Conservation (phyloP, 2,888 invertebrate genomes). For the Thymelicus lineola region DNA sequence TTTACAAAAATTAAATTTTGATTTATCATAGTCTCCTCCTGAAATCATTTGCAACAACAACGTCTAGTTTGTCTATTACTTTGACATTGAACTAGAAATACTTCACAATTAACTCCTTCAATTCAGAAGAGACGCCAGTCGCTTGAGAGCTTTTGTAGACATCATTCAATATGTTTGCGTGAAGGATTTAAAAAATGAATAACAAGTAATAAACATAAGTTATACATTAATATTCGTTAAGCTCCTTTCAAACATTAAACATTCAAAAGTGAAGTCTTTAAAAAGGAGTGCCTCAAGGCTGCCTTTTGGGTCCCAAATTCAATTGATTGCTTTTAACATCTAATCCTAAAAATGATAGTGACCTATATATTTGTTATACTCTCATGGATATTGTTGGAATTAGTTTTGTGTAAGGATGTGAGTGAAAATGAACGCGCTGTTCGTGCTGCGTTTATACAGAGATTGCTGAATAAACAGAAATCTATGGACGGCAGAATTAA, state of each 20-base stretch:
- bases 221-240: no score
- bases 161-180: conserved; percentile 1
- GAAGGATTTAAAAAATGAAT: not conserved
- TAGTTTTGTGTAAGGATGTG: conserved; percentile 57
- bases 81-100: conserved; percentile 44
- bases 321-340: conserved; percentile 3
- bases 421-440: conserved; percentile 66
- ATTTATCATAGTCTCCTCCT: conserved; percentile 3
- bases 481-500: conserved; percentile 90
- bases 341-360: conserved; percentile 1
- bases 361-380: conserved; percentile 21
- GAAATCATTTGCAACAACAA: conserved; percentile 4
- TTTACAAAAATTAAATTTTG: no score
- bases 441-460: conserved; percentile 87
- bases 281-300: not conserved
- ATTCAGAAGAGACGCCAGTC: conserved; percentile 20
- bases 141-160: conserved; percentile 22
- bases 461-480: conserved; percentile 88
- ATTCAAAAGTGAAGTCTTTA: not conserved
- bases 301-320: conserved; percentile 8
- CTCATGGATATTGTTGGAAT: conserved; percentile 37
- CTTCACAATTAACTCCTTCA: conserved; percentile 30
- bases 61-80: conserved; percentile 23
- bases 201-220: not conserved
- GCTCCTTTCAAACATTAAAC: no score